Evolutionary conservation across 2,888 invertebrate genomes (phyloP), one percentile per base, ranked within the genome.

Genomic region (Camptogramma bilineatum): DNA sequence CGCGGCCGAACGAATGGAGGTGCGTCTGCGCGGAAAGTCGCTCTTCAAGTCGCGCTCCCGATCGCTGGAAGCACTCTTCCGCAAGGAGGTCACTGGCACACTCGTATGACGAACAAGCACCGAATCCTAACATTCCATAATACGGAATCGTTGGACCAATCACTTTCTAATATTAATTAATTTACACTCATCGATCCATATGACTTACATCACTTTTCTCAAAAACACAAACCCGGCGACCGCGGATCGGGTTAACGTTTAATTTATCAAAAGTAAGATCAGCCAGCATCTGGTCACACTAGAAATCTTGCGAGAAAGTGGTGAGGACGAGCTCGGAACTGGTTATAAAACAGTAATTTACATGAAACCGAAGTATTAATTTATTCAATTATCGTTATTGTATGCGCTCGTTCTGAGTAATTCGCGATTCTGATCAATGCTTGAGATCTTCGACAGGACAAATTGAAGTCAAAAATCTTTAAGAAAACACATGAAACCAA

Each of bases 301-400:
- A 90, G 87, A 89, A 87, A 87, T 86, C 84, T 77, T 76, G 66
- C 77, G 89, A 83, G 91, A 91, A 91, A 91, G 91, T 87, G 78
- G 71, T 77, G 81, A 84, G 76, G 83, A 84, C 77, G 81, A 81
- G 70, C 75, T 75, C 73, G 54, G 69, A 90, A 88, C 86, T 80
- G 84, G 85, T 86, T 87, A 77, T 82, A 74, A 84, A 84, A 81
- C 81, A 75, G 67, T 79, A 77, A 85, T 87, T 89, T 87, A 85
- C 82, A 84, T 84, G 79, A 81, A 84, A 76, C 75, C 47, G n/a
- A 48, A 47, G 21, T 70, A 68, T 69, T 74, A 74, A 78, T 77
- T 74, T 81, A 79, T 78, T 78, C 74, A 70, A 68, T 73, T 58
- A 71, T 66, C 60, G 70, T 69, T 72, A 73, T 75, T 72, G 71